These are phyloP conservation scores for Callaeas wilsoni DNA, from an alignment of 2,113 vertebrate species.

Conservation along the genomic window DNA sequence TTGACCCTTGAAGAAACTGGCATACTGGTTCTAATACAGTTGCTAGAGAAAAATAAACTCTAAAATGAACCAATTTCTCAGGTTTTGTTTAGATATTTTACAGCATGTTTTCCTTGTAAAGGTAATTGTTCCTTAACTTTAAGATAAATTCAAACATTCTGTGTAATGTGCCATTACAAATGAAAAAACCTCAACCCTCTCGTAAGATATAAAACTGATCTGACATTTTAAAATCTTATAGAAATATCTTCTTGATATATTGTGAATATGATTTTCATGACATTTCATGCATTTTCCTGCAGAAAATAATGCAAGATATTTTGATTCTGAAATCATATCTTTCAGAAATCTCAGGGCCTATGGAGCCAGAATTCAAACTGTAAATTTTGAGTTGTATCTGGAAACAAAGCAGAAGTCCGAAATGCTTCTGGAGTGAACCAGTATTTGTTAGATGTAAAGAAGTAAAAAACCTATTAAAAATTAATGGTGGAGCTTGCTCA, in stretches of 20 bases:
- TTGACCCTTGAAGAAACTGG: background rate
- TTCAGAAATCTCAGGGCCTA: background rate
- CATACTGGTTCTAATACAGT: background rate
- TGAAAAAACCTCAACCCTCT: rapidly evolving
- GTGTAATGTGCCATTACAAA: background rate
- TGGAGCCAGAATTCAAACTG: background rate
- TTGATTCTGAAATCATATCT: background rate
- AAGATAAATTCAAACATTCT: background rate
- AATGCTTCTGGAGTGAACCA: background rate
- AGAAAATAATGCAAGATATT: background rate
- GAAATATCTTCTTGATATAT: background rate
- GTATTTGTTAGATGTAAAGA: background rate
- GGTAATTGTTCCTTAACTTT: background rate
- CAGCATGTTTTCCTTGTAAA: background rate
- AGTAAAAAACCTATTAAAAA: background rate
- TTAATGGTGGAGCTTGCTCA: background rate
- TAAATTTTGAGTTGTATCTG: background rate
- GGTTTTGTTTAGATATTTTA: background rate
- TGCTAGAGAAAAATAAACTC: background rate
- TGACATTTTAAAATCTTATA: background rate
- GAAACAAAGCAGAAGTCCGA: background rate
- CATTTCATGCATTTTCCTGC: background rate
- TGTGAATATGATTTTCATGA: background rate
- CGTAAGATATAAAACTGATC: background rate
- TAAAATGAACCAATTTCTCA: background rate